Percentiles rank a stretch among this genome's conserved stretches.
phyloP scores from a whole-genome alignment of 1,140 invertebrate species.

The Melipona quadrifasciata region DNA sequence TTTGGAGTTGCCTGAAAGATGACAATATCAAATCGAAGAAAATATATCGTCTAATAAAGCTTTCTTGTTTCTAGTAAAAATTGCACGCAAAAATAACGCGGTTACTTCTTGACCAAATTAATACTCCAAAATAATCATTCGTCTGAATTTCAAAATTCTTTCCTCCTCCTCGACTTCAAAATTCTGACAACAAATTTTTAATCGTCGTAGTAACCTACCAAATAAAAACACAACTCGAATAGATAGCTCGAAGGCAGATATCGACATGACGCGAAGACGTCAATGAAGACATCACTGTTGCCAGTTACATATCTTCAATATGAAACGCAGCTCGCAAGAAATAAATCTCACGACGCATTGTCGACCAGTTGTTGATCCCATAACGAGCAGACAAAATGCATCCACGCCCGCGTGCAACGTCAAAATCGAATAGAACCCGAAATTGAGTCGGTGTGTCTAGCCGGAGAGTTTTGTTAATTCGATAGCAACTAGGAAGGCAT shows the following conservation, averaged over 20 bases:
- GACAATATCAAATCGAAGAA: no score
- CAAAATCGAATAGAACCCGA: neutral
- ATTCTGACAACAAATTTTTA: neutral
- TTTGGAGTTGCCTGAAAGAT: no score
- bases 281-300: neutral
- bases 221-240: neutral
- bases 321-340: neutral
- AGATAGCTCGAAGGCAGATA: neutral
- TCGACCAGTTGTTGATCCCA: neutral
- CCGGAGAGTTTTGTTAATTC: constrained; percentile 17
- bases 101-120: no score
- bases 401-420: neutral
- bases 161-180: no score
- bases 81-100: no score
- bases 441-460: neutral
- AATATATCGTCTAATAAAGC: no score
- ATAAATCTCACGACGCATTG: neutral
- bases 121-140: no score
- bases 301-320: neutral
- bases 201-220: neutral
- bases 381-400: neutral
- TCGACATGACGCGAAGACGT: neutral
- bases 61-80: no score
- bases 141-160: no score
- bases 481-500: constrained; percentile 5